Evolutionary conservation across 35 echinoderm and acorn worm genomes (phyloP).

Genomic region (Lytechinus pictus): DNA sequence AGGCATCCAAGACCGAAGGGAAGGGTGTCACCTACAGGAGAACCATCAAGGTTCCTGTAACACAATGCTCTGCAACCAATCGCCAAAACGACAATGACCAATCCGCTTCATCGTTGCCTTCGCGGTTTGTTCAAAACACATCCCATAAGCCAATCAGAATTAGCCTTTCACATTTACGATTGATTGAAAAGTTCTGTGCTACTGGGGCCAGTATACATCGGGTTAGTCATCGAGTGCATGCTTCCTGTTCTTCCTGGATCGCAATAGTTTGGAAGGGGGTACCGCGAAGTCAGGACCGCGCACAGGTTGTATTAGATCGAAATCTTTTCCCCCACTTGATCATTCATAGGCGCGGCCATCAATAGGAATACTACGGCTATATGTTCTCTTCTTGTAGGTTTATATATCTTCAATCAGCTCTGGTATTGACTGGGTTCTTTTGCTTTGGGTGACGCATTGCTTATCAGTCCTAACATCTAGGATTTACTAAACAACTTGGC

Average conservation of each 20-base stretch:
- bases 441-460: neutral
- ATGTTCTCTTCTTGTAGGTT: neutral
- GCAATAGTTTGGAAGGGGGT: neutral
- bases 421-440: neutral
- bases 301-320: neutral
- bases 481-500: neutral
- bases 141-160: too few species aligned
- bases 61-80: too few species aligned
- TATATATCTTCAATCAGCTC: neutral
- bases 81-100: too few species aligned
- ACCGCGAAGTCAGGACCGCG: neutral
- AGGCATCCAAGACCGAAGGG: neutral
- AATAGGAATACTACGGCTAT: neutral
- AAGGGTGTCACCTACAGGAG: neutral
- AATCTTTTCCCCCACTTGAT: neutral
- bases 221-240: neutral
- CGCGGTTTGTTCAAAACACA: too few species aligned
- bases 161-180: too few species aligned
- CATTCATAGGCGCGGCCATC: constrained; percentile 6
- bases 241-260: neutral
- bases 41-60: neutral
- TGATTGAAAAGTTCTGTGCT: too few species aligned
- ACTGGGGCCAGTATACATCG: neutral
- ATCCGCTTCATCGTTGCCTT: too few species aligned
- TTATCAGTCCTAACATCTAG: neutral